Conservation (phyloP, 2,888 invertebrate genomes). For the Cheilosia grossa region DNA sequence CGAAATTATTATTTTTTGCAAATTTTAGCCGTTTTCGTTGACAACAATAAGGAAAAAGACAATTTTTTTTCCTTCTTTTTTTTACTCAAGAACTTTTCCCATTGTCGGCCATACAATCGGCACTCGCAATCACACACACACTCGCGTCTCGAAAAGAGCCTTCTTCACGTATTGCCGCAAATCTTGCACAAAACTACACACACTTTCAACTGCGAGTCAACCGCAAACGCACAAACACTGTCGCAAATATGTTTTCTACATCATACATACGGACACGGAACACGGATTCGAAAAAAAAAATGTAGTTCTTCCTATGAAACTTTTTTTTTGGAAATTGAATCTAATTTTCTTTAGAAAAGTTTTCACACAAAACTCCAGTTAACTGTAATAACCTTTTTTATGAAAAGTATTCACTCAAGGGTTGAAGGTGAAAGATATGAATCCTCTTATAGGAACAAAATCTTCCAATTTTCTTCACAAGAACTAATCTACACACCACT, state of each 20-base stretch:
- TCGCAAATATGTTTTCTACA: conserved; percentile 24
- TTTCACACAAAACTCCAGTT: conserved; percentile 45
- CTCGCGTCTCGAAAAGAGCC: conserved; percentile 45
- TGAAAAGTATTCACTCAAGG: conserved; percentile 16
- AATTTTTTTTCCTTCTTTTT: too few species aligned
- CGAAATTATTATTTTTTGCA: not conserved
- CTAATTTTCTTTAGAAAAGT: conserved; percentile 43
- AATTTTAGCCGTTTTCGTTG: conserved; percentile 13
- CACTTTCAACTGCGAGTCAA: conserved; percentile 58
- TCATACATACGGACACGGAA: conserved; percentile 36
- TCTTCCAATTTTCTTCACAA: conserved; percentile 40
- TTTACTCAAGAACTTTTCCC: conserved; percentile 61
- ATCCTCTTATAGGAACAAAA: conserved; percentile 6
- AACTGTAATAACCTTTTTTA: not conserved
- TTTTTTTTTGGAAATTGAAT: conserved; percentile 30
- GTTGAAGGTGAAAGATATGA: conserved; percentile 20
- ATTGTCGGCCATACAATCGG: conserved; percentile 57
- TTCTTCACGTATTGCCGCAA: conserved; percentile 63
- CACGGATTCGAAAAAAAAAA: conserved; percentile 31
- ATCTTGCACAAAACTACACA: conserved; percentile 60
- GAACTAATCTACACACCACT: conserved; percentile 36
- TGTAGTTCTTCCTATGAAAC: conserved; percentile 34
- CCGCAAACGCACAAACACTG: conserved; percentile 62
- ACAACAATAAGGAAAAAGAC: conserved; percentile 3
- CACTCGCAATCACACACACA: conserved; percentile 39